Evolutionary conservation across 2,888 invertebrate genomes (phyloP).

Genomic region (Tetanocera ferruginea): DNA sequence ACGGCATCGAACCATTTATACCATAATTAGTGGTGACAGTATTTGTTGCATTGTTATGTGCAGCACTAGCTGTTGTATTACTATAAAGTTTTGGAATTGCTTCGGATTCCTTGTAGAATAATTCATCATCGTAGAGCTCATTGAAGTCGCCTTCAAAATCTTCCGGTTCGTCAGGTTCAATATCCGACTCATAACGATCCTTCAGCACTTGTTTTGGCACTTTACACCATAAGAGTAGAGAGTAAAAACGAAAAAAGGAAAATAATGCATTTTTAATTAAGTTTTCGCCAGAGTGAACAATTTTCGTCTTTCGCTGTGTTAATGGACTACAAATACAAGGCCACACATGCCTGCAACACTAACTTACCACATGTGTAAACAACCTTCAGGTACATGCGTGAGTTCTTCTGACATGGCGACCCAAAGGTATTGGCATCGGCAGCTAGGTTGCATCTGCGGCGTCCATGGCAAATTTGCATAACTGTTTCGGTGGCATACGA

Average conservation of each 20-base stretch:
- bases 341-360: not conserved
- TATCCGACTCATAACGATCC: conserved; percentile 83
- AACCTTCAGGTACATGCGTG: conserved; percentile 88
- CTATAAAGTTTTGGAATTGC: conserved; percentile 72
- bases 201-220: conserved; percentile 87
- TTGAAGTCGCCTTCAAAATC: conserved; percentile 72
- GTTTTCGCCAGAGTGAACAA: not conserved
- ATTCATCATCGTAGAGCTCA: conserved; percentile 73
- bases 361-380: conserved; percentile 89
- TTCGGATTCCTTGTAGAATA: conserved; percentile 73
- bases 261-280: conserved; percentile 20
- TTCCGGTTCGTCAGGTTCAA: conserved; percentile 82
- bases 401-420: conserved; percentile 84
- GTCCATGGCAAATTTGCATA: conserved; percentile 89
- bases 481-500: conserved; percentile 91
- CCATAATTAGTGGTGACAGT: conserved; percentile 51
- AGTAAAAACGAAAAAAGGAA: not conserved
- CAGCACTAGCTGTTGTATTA: conserved; percentile 59
- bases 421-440: conserved; percentile 90
- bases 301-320: not conserved
- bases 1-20: conserved; percentile 55
- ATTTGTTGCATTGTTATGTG: conserved; percentile 52
- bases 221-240: conserved; percentile 66
- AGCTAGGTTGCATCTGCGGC: conserved; percentile 83
- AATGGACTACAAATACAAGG: not conserved